Evolutionary conservation across 2,113 vertebrate species (phyloP).

Genomic region (Cavia porcellus): DNA sequence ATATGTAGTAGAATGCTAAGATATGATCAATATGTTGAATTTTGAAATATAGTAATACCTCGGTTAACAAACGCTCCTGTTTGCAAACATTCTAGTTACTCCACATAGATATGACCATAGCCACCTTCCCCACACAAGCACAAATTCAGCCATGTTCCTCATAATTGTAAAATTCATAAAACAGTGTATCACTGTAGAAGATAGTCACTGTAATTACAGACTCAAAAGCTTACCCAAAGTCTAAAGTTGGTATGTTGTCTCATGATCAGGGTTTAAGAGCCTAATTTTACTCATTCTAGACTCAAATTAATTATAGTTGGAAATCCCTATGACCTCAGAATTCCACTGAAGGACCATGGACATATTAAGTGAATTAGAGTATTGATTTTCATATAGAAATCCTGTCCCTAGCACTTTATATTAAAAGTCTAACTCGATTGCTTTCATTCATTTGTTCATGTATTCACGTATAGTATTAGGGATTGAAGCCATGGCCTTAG

Average conservation of each 20-base stretch:
- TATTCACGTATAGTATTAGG: neutral
- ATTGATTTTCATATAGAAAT: neutral
- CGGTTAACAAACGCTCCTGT: neutral
- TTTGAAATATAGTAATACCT: slow-evolving; percentile 34
- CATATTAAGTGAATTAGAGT: neutral
- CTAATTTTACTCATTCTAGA: slow-evolving; percentile 51
- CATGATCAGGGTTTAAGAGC: slow-evolving; percentile 24
- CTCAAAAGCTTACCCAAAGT: slow-evolving; percentile 51
- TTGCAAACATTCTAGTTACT: neutral
- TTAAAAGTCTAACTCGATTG: neutral
- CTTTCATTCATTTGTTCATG: neutral
- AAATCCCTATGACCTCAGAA: slow-evolving; percentile 2
- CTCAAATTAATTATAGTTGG: neutral
- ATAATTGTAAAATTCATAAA: neutral
- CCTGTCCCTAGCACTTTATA: neutral
- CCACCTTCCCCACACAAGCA: neutral
- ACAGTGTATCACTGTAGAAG: neutral
- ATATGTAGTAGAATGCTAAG: slow-evolving; percentile 28
- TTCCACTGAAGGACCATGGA: neutral
- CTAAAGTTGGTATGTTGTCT: slow-evolving; percentile 4
- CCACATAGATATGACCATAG: neutral
- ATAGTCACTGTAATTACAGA: slow-evolving; percentile 40
- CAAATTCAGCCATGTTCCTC: neutral
- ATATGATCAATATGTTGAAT: slow-evolving; percentile 57
- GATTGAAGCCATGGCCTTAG: neutral